Conservation (phyloP, 1,140 invertebrate genomes). For the Lepidurus apus region DNA sequence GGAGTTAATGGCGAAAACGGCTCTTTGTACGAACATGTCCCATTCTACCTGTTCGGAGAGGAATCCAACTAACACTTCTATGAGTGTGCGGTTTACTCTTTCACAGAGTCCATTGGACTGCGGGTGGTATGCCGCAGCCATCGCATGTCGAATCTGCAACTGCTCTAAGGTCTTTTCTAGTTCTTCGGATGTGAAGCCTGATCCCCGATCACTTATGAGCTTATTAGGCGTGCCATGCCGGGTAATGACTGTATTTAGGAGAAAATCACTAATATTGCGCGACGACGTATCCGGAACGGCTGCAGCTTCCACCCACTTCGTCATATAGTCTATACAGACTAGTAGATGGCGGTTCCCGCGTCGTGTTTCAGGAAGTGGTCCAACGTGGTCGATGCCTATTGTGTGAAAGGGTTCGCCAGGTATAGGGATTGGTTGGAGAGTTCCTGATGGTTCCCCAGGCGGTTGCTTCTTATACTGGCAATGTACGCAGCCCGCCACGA, state of each 20-base stretch:
- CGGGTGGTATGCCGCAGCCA: background rate
- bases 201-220: background rate
- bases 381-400: slow-evolving; percentile 26
- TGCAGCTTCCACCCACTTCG: slow-evolving; percentile 28
- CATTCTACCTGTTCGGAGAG: background rate
- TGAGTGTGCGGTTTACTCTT: background rate
- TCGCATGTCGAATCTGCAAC: background rate
- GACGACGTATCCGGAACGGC: slow-evolving; percentile 23
- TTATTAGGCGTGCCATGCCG: slow-evolving; percentile 20
- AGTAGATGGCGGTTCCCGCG: slow-evolving; percentile 27
- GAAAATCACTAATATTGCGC: background rate
- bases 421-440: slow-evolving; percentile 27
- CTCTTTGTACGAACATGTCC: background rate
- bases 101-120: slow-evolving; percentile 3
- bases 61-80: background rate
- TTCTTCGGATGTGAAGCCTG: background rate
- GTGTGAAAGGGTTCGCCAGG: slow-evolving; percentile 7
- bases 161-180: background rate
- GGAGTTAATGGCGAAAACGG: slow-evolving; percentile 23
- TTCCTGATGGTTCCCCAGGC: background rate
- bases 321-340: slow-evolving; percentile 20
- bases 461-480: slow-evolving; percentile 6
- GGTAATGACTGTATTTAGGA: slow-evolving; percentile 8
- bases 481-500: background rate
- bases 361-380: slow-evolving; percentile 17